Evolutionary conservation across 2,797 vertebrate genomes (phyloP).

Genomic region (Gorsachius magnificus): DNA sequence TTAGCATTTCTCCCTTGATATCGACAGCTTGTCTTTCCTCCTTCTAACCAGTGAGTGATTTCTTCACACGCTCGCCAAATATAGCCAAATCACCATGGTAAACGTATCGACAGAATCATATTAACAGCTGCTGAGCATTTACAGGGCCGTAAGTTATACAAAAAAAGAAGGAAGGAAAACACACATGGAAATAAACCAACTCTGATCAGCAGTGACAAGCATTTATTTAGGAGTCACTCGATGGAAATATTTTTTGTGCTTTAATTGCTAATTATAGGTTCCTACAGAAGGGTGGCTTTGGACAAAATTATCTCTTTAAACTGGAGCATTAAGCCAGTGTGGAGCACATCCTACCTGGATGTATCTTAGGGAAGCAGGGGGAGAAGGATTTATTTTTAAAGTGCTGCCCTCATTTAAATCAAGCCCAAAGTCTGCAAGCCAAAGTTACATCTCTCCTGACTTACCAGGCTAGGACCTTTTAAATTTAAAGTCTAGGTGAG

Average conservation of each 20-base stretch:
- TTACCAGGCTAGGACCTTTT: neutral
- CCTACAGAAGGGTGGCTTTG: constrained; percentile 44
- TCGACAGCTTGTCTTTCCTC: constrained; percentile 86
- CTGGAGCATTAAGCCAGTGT: constrained; percentile 33
- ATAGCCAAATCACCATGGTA: constrained; percentile 84
- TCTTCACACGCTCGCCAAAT: constrained; percentile 83
- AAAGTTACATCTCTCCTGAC: neutral
- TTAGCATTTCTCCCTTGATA: constrained; percentile 91
- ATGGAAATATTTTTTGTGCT: constrained; percentile 74
- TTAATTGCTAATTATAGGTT: constrained; percentile 78
- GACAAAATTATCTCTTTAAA: constrained; percentile 56
- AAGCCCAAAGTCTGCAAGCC: neutral
- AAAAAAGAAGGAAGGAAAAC: constrained; percentile 69
- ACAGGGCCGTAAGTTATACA: constrained; percentile 79
- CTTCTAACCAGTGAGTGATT: constrained; percentile 86
- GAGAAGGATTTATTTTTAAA: constrained; percentile 12
- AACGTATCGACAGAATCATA: constrained; percentile 89
- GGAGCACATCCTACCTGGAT: neutral
- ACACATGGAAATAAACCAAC: constrained; percentile 76
- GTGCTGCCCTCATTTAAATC: neutral
- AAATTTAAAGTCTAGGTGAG: neutral
- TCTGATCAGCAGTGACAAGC: constrained; percentile 77
- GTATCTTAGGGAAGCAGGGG: neutral
- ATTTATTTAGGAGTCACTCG: constrained; percentile 77
- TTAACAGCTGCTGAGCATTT: constrained; percentile 84